Conservation (phyloP, 2,888 invertebrate species). For the Caenorhabditis sinica region DNA sequence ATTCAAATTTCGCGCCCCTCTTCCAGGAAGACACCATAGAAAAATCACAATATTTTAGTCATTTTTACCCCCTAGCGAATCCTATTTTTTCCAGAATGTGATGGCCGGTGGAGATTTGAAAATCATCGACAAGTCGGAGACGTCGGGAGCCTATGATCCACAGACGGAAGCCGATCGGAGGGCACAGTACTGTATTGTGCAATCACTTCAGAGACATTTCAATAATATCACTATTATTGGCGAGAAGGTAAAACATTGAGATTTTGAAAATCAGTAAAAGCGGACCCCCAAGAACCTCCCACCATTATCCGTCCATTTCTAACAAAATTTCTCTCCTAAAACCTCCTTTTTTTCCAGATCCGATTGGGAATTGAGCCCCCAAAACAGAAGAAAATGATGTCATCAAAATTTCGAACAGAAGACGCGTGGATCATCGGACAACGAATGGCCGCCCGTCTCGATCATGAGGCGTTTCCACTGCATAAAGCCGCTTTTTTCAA, state of each 20-base stretch:
- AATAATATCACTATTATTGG: constrained; percentile 92
- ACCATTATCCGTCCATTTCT: too few species aligned
- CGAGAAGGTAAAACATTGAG: constrained; percentile 87
- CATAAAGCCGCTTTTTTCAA: constrained; percentile 82
- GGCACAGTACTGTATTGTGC: constrained; percentile 94
- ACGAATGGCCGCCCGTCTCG: constrained; percentile 60
- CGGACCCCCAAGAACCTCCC: too few species aligned
- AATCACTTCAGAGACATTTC: constrained; percentile 91
- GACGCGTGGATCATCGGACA: constrained; percentile 64
- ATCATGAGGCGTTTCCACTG: constrained; percentile 76
- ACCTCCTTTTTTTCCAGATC: constrained; percentile 86
- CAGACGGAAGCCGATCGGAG: constrained; percentile 95
- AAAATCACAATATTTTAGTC: too few species aligned
- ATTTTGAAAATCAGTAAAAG: background rate
- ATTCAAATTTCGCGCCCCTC: too few species aligned
- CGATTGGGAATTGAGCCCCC: too few species aligned
- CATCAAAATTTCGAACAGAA: constrained; percentile 59
- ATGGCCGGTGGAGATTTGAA: constrained; percentile 75
- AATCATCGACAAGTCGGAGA: constrained; percentile 88
- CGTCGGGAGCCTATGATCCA: constrained; percentile 88
- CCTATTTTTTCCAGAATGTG: constrained; percentile 71
- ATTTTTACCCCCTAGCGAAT: too few species aligned
- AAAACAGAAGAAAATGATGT: constrained; percentile 86
- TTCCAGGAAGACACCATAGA: too few species aligned
- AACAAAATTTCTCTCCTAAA: too few species aligned